A percentile compares a stretch with the other conserved stretches of the same genome.
Conservation (phyloP, 2,888 invertebrate genomes). For the Heteromurus nitidus region DNA sequence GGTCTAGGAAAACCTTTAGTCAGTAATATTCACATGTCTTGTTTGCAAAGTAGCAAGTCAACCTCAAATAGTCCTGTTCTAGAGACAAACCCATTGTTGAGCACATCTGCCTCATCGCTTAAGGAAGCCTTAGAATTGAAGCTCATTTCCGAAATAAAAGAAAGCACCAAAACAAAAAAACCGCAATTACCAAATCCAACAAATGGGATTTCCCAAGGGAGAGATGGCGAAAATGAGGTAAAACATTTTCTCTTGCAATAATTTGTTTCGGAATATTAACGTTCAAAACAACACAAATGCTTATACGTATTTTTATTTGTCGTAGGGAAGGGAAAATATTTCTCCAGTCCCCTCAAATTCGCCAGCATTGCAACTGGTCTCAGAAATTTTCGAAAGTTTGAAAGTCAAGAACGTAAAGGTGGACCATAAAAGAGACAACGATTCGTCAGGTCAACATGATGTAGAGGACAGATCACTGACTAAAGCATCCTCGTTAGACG, state of each 20-base stretch:
- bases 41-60: conserved; percentile 66
- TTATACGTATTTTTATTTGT: background rate
- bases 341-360: conserved; percentile 78
- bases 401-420: conserved; percentile 79
- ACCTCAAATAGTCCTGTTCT: conserved; percentile 71
- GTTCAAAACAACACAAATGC: background rate
- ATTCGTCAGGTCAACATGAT: conserved; percentile 1
- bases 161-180: conserved; percentile 74
- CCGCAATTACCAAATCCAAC: conserved; percentile 27
- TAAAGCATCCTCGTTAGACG: conserved; percentile 49
- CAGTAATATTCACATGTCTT: conserved; percentile 59
- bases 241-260: background rate
- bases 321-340: conserved; percentile 56
- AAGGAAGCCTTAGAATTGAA: conserved; percentile 90
- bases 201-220: conserved; percentile 46
- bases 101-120: conserved; percentile 76
- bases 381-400: conserved; percentile 89
- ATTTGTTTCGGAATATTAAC: background rate
- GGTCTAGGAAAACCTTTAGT: conserved; percentile 60
- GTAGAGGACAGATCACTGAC: conserved; percentile 42
- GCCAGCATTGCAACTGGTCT: conserved; percentile 87
- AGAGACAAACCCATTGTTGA: conserved; percentile 71
- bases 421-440: conserved; percentile 55
- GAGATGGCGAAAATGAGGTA: conserved; percentile 24
- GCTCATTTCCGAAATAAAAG: conserved; percentile 89